phyloP scores from a whole-genome alignment of 2,797 vertebrate genomes.

The Rhincodon typus region DNA sequence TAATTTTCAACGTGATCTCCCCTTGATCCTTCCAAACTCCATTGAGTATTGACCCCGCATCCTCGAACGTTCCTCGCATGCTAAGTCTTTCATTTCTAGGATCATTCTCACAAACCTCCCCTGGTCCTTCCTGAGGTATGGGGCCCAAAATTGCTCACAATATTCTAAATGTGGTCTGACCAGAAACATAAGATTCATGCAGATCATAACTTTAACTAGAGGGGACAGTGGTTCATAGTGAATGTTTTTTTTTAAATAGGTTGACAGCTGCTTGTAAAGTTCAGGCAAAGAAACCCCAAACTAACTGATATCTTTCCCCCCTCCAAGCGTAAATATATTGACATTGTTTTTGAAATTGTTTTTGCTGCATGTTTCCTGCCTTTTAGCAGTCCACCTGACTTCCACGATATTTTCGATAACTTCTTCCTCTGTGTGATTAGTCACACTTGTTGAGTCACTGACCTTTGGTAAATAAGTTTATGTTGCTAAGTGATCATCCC shows the following conservation, averaged over 20 bases:
- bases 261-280: background rate
- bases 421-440: conserved; percentile 85
- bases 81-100: too few species aligned
- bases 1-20: too few species aligned
- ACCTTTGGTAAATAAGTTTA: background rate
- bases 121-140: too few species aligned
- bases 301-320: background rate
- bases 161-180: too few species aligned
- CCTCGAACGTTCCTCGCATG: too few species aligned
- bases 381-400: conserved; percentile 83
- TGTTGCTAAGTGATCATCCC: background rate
- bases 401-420: conserved; percentile 96
- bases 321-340: conserved; percentile 58
- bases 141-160: too few species aligned
- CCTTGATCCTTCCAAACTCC: too few species aligned
- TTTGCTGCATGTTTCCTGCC: conserved; percentile 96
- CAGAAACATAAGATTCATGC: too few species aligned
- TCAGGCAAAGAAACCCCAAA: background rate
- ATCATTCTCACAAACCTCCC: too few species aligned
- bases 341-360: conserved; percentile 81
- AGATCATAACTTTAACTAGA: background rate
- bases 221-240: background rate
- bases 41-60: too few species aligned
- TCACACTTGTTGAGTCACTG: background rate
- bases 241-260: background rate